Conservation (phyloP, 2,797 vertebrate genomes). For the Todus mexicanus region DNA sequence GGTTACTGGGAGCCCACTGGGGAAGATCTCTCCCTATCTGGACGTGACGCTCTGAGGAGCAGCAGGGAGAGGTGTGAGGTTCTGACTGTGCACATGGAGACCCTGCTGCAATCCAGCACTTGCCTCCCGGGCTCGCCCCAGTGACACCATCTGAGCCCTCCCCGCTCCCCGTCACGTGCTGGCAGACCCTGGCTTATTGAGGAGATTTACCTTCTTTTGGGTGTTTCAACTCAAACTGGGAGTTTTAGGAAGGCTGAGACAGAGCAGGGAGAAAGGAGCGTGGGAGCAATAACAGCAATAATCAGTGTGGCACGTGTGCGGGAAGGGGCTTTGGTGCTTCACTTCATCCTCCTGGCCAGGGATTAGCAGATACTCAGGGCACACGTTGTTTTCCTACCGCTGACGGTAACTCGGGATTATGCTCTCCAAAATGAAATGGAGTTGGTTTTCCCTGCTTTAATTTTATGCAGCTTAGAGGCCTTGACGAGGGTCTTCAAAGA, state of each 20-base stretch:
- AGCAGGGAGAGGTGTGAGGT: not conserved
- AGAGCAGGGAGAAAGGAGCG: too few relatives aligned
- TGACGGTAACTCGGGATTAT: not conserved
- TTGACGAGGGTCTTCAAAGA: constrained; percentile 30
- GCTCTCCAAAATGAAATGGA: not conserved
- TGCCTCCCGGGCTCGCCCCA: not conserved
- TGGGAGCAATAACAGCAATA: not conserved
- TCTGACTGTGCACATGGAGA: not conserved
- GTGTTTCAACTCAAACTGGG: not conserved
- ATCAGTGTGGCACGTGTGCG: fast-evolving
- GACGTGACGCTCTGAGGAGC: not conserved
- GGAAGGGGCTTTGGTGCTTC: not conserved
- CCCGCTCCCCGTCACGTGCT: not conserved
- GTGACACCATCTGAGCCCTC: fast-evolving
- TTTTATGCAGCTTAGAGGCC: constrained; percentile 44
- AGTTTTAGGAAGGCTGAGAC: not conserved
- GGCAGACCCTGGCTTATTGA: not conserved
- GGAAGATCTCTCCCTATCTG: not conserved
- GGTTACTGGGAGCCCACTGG: not conserved
- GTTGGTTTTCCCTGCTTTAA: not conserved
- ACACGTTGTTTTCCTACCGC: not conserved
- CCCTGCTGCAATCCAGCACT: fast-evolving
- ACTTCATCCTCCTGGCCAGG: not conserved
- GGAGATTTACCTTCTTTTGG: not conserved
- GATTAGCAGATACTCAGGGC: not conserved